Evolutionary conservation across 2,797 vertebrate genomes (phyloP), one percentile per base, ranked within the genome.

Genomic region (Sebastes minor): DNA sequence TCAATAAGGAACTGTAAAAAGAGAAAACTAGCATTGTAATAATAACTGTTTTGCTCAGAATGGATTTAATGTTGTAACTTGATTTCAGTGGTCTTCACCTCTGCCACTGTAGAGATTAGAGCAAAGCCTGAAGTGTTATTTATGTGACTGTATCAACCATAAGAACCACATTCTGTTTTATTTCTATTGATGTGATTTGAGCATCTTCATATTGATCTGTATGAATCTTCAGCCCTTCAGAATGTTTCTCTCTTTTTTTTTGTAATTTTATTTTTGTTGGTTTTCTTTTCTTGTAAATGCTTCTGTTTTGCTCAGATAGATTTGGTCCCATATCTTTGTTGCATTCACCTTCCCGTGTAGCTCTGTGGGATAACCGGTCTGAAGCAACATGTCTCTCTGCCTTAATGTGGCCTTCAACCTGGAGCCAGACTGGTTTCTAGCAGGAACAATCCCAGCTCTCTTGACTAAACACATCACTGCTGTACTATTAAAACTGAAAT

Each of bases 401-500:
- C 83, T 86, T 73, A 68, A 77, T 3, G 77, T 89, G 91, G 84
- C 87, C 88, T 92, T 88, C 69, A 78, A 7, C 66, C 85, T 66
- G 70, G 76, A 90, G 32, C 79, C 78, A 60, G 71, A 75, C 80
- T 35, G 75, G 71, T 78, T 81, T 64, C 74, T n/a, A 78, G 71
- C 63, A 74, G 72, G 52, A 86, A 64, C 65, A 32, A 14, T 76
- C 61, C 59, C 56, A 71, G 55, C 62, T 79, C 72, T 71, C 32
- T 8, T 8, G 49, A 53, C 55, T 9, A 10, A 56, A 62, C 71
- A 13, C 56, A 30, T 22, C 56, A 46, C 25, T 65, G 78, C 69
- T 67, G 80, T 66, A 53, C 64, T 66, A 13, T 68, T 23, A 77
- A 30, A 65, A 25, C 16, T 62, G 25, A 27, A 13, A 56, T 13